Evolutionary conservation across 2,113 vertebrate genomes (phyloP).

Genomic region (Galeopterus variegatus): DNA sequence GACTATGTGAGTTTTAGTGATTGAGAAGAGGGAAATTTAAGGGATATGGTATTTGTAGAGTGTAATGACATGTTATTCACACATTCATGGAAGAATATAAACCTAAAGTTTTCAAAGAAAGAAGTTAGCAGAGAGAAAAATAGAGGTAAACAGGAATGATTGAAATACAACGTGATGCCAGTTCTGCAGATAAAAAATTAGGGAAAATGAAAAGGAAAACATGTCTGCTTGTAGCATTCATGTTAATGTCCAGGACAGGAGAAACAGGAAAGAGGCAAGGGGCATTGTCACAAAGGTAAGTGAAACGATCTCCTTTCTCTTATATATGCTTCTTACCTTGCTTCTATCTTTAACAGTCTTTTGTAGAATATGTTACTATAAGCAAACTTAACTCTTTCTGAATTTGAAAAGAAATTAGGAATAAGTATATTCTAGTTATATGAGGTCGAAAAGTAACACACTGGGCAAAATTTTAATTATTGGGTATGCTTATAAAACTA

Average conservation of each 20-base stretch:
- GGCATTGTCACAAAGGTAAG: background rate
- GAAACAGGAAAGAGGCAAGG: background rate
- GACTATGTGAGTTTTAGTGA: background rate
- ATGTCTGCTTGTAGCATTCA: background rate
- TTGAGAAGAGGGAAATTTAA: background rate
- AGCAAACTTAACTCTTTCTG: background rate
- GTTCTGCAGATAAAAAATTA: background rate
- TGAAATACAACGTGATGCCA: background rate
- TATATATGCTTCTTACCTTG: background rate
- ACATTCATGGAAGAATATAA: background rate
- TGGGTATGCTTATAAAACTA: background rate
- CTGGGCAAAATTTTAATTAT: background rate
- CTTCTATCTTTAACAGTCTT: background rate
- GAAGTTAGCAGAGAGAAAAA: background rate
- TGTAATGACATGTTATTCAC: background rate
- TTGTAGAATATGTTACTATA: background rate
- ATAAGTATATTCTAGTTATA: background rate
- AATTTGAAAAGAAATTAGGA: background rate
- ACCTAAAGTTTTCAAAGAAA: constrained; percentile 1
- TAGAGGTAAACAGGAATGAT: background rate
- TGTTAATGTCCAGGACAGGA: background rate
- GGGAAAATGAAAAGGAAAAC: background rate
- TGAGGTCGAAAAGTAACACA: background rate
- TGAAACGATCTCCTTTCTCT: background rate
- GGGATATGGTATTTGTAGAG: background rate